Percentiles rank a stretch among this genome's conserved stretches.
Conservation (phyloP, 2,113 vertebrate genomes). For the Percopsis transmontana region DNA sequence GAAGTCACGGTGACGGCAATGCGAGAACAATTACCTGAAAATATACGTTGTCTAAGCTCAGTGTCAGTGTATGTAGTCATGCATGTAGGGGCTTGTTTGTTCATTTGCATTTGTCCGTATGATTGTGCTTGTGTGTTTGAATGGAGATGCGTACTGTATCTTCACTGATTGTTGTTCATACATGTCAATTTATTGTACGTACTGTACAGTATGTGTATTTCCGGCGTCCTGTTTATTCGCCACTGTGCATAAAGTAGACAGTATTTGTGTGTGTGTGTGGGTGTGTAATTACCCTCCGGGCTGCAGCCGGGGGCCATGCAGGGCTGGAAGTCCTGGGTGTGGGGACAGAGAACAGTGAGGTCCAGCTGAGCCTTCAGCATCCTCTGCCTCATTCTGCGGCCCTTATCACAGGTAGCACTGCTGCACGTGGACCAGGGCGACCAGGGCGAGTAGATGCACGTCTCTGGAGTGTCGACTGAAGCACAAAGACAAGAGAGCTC, state of each 20-base stretch:
- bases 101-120: neutral
- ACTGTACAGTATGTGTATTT: too few relatives aligned
- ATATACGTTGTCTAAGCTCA: neutral
- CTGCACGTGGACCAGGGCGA: conserved; percentile 97
- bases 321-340: conserved; percentile 95
- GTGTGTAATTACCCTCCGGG: conserved; percentile 82
- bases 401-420: conserved; percentile 93
- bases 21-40: neutral
- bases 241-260: neutral
- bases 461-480: conserved; percentile 92
- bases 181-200: too few relatives aligned
- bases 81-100: too few relatives aligned
- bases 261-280: neutral
- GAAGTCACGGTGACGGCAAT: too few relatives aligned
- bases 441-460: conserved; percentile 97
- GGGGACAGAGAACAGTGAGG: conserved; percentile 88
- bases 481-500: conserved; percentile 2
- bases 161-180: too few relatives aligned
- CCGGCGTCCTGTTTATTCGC: too few relatives aligned
- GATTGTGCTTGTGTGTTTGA: neutral
- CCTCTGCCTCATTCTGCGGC: conserved; percentile 93
- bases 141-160: too few relatives aligned
- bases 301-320: conserved; percentile 95
- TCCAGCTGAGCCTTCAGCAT: conserved; percentile 97
- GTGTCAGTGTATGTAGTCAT: too few relatives aligned